phyloP scores from a whole-genome alignment of 2,888 invertebrate genomes.

The Rhogogaster chlorosoma region DNA sequence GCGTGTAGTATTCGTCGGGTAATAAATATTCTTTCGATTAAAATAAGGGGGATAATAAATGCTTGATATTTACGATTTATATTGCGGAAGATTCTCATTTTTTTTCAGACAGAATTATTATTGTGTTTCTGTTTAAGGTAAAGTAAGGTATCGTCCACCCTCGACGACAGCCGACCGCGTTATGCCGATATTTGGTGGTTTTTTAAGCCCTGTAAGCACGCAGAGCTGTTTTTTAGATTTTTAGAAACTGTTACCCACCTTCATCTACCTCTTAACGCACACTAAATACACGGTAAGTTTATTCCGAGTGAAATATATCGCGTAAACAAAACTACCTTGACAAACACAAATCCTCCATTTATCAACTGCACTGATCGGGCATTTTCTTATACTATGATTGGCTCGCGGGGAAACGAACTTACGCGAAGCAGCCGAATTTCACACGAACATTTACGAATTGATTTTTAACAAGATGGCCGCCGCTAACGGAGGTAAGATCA shows the following conservation, averaged over 20 bases:
- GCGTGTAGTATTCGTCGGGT: neutral
- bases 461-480: slow-evolving; percentile 44
- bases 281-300: slow-evolving; percentile 71
- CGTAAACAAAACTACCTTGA: slow-evolving; percentile 85
- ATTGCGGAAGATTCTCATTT: neutral
- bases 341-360: slow-evolving; percentile 85
- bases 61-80: slow-evolving; percentile 9
- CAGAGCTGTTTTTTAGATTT: slow-evolving; percentile 41
- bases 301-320: slow-evolving; percentile 77
- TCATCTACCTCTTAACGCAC: slow-evolving; percentile 83
- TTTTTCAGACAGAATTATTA: slow-evolving; percentile 33
- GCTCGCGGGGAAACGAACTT: slow-evolving; percentile 59
- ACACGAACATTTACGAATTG: neutral
- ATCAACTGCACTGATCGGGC: slow-evolving; percentile 81
- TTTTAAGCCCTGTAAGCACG: neutral
- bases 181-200: slow-evolving; percentile 18
- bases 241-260: slow-evolving; percentile 78
- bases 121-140: slow-evolving; percentile 3
- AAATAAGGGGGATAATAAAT: neutral
- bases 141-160: slow-evolving; percentile 33
- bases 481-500: slow-evolving; percentile 39
- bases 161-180: slow-evolving; percentile 49
- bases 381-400: slow-evolving; percentile 65
- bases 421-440: slow-evolving; percentile 62
- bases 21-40: neutral